Evolutionary conservation across 2,113 vertebrate genomes (phyloP), one percentile per base, ranked within the genome.

Genomic region (Bungarus multicinctus): DNA sequence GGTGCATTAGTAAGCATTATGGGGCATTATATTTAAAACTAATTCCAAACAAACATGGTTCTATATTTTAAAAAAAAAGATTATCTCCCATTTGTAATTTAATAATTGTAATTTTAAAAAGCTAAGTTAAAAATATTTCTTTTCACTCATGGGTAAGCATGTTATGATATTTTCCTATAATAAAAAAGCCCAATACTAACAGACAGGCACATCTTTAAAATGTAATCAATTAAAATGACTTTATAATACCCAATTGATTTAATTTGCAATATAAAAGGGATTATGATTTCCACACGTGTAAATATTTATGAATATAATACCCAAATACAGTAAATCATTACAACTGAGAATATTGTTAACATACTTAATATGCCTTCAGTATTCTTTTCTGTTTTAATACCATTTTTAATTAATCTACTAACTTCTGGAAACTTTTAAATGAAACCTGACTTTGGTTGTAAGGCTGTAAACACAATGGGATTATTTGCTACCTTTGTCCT

Each of bases 201-300:
- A 89, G 34, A 92, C 58, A 88, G 58, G 34, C 23, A 53, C 60
- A 89, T 92, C 87, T 92, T 88, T 69, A 69, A 92, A 88, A 88
- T 92, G 39, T 50, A 69, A 69, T 92, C 86, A 88, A 53, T 92
- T 92, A 92, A 43, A 92, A 47, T 92, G 91, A 34, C 57, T 69
- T 88, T 64, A 87, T 53, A 74, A 92, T 54, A 43, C 47, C 91
- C 87, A 88, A 54, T 88, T 92, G 91, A 92, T 88, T 47, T 88
- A 92, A 92, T 88, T 92, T 92, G 58, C 87, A 88, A 88, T 92
- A 55, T 92, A 88, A 92, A 54, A 88, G 50, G 87, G 87, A 88
- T 92, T 92, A 88, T 88, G 47, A 92, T 69, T 88, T 88, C 50
- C 14, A 3, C 47, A 92, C 5, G 1, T 74, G 86, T 92, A 69